Evolutionary conservation across 2,113 vertebrate genomes (phyloP).

Genomic region (Paralichthys olivaceus): DNA sequence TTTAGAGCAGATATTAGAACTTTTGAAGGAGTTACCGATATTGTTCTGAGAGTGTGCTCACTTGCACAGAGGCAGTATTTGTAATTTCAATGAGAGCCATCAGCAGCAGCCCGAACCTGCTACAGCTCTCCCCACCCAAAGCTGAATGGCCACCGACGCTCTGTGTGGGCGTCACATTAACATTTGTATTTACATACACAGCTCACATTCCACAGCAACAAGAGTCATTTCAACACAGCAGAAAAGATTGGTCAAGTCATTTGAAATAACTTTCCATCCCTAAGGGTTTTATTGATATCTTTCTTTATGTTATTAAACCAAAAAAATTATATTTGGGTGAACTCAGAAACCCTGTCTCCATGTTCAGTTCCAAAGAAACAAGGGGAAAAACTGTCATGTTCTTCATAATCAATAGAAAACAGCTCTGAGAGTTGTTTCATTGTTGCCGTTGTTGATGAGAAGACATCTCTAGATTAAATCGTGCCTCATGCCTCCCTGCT

Average conservation of each 20-base stretch:
- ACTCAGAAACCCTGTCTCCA: neutral
- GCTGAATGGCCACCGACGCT: slow-evolving; percentile 43
- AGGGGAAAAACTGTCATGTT: slow-evolving; percentile 9
- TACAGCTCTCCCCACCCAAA: slow-evolving; percentile 33
- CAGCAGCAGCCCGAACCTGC: slow-evolving; percentile 22
- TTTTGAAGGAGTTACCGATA: slow-evolving; percentile 62
- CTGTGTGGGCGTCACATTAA: slow-evolving; percentile 56
- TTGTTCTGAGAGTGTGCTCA: slow-evolving; percentile 36
- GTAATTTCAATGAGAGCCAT: slow-evolving; percentile 50
- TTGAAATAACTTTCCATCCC: no score
- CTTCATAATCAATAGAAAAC: slow-evolving; percentile 9
- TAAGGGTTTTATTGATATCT: no score
- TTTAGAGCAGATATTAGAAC: slow-evolving; percentile 69
- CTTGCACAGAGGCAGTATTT: slow-evolving; percentile 35
- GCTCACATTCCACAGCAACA: slow-evolving; percentile 39
- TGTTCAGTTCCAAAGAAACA: neutral
- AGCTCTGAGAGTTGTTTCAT: slow-evolving; percentile 18
- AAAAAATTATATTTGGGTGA: no score
- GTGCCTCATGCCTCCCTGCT: slow-evolving; percentile 12
- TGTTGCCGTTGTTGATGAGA: slow-evolving; percentile 22
- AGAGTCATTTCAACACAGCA: slow-evolving; percentile 13
- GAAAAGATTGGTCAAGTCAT: neutral
- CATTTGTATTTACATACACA: slow-evolving; percentile 54
- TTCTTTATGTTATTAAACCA: no score
- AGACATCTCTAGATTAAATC: slow-evolving; percentile 22